Base-by-base conservation (phyloP, 2,113 vertebrate genomes). In the Ophiodon elongatus region DNA sequence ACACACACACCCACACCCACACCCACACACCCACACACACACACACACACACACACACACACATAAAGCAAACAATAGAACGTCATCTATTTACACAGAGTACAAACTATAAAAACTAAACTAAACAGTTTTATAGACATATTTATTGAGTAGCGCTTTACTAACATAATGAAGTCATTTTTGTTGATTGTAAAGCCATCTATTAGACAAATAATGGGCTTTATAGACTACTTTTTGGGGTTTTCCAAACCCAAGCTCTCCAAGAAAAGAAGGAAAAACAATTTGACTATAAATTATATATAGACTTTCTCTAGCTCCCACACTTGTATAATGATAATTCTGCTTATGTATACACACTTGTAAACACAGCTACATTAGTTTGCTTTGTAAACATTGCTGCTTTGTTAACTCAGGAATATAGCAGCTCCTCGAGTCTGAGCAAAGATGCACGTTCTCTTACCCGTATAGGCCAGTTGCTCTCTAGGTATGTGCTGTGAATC, bases 391-490 rank as follows among this genome's bases (percentile, higher is more conserved):
- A 67, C 63, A 69, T 17, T 19, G 25, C 23, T 11, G 63, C 45
- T 29, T n/a, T 57, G 10, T 19, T 41, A 15, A 75, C 41, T 11
- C 14, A 9, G 59, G 7, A 10, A 17, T 60, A 27, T 35, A 2
- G 13, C 72, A 72, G 29, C 19, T 39, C 27, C 21, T 37, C 19
- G 6, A 39, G 56, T 62, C 2, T 56, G 64, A 69, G 56, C 45
- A 25, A 27, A 82, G 21, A 63, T 25, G 57, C 11, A 21, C 6
- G 25, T 19, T 76, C 6, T 2, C 19, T 84, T 83, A 97, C 98
- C 96, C 97, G 94, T 93, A 99, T 98, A 66, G 98, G 98, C 98
- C 98, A 99, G 95, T 99, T 99, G 90, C 96, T 98, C 95, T 99
- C 98, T 76, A 99, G 95, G 94, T 99, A 99, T 68, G 96, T 99